phyloP scores from a whole-genome alignment of 2,888 invertebrate genomes.

The Phymatocera aterrima region DNA sequence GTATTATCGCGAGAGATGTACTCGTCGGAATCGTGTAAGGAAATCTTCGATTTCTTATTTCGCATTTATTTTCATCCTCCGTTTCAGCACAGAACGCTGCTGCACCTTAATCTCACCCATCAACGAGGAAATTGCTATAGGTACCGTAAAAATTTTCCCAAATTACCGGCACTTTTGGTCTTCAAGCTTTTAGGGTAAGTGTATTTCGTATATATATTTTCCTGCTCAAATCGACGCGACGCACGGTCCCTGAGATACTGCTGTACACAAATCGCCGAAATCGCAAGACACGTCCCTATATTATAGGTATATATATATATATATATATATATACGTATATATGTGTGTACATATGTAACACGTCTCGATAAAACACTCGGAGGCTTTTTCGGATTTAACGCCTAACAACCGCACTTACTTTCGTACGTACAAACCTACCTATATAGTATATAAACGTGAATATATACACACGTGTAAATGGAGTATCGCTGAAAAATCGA shows the following conservation, averaged over 20 bases:
- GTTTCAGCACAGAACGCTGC: neutral
- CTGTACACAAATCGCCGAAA: conserved; percentile 9
- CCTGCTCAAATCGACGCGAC: conserved; percentile 50
- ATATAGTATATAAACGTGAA: neutral
- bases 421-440: neutral
- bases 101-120: neutral
- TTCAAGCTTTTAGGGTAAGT: conserved; percentile 59
- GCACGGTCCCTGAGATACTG: too few relatives aligned
- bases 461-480: neutral
- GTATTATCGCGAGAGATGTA: too few relatives aligned
- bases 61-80: too few relatives aligned
- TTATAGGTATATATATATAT: too few relatives aligned
- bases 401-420: neutral
- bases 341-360: too few relatives aligned
- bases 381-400: neutral
- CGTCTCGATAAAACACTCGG: conserved; percentile 21
- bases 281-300: conserved; percentile 6
- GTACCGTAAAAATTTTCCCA: neutral
- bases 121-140: neutral
- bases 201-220: conserved; percentile 48
- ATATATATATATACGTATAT: too few relatives aligned
- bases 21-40: too few relatives aligned
- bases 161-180: conserved; percentile 33
- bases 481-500: too few relatives aligned
- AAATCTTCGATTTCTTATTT: neutral